phyloP scores from a whole-genome alignment of 2,888 invertebrate species.

The Camponotus fellah region DNA sequence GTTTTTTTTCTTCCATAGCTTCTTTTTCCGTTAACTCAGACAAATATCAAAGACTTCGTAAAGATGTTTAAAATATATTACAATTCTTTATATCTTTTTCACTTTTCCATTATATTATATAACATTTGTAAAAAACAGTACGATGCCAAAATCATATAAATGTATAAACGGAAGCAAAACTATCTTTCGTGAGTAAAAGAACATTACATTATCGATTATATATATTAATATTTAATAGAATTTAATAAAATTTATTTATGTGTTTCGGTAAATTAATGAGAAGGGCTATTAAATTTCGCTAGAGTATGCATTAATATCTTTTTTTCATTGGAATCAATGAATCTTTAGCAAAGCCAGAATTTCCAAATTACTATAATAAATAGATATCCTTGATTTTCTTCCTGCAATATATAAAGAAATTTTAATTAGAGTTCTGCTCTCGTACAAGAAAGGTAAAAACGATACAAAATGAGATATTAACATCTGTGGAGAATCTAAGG shows the following conservation, averaged over 20 bases:
- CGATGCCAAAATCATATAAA: neutral
- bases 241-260: neutral
- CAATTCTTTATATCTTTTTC: neutral
- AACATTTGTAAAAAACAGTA: constrained; percentile 4
- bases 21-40: neutral
- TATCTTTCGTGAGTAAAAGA: neutral
- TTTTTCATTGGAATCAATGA: neutral
- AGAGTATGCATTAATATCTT: neutral
- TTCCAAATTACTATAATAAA: neutral
- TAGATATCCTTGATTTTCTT: neutral
- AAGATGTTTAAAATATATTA: neutral
- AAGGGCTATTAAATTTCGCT: neutral
- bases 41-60: neutral
- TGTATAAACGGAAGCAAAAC: neutral
- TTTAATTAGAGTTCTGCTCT: neutral
- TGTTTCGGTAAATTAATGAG: neutral
- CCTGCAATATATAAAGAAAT: neutral
- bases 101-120: neutral
- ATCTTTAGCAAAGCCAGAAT: neutral
- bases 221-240: neutral
- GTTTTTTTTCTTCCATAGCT: neutral
- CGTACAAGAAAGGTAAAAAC: neutral
- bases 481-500: neutral
- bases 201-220: too few relatives aligned
- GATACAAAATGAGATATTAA: neutral